Evolutionary conservation across 2,888 invertebrate species (phyloP).

Genomic region (Agrilus biguttatus): DNA sequence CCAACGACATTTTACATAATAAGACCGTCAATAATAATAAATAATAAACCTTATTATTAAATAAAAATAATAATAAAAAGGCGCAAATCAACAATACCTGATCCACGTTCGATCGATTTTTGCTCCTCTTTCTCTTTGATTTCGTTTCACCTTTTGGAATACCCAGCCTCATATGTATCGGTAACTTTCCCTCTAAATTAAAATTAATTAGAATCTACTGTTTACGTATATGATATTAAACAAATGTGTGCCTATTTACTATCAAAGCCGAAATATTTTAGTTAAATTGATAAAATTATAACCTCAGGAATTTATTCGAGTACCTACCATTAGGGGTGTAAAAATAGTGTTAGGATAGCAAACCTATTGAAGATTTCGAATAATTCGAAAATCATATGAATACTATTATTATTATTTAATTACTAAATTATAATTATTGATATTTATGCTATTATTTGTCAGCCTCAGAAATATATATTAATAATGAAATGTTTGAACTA

Average conservation of each 20-base stretch:
- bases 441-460: too few species aligned
- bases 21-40: conserved; percentile 1
- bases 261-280: too few species aligned
- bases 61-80: conserved; percentile 7
- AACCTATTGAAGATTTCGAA: too few species aligned
- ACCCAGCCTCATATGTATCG: conserved; percentile 29
- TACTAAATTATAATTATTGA: too few species aligned
- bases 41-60: conserved; percentile 2
- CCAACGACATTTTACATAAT: background rate
- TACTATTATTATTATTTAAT: too few species aligned
- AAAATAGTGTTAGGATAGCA: too few species aligned
- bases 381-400: too few species aligned
- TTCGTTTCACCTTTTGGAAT: conserved; percentile 23
- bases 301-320: too few species aligned
- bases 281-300: too few species aligned
- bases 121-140: conserved; percentile 27
- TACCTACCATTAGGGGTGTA: too few species aligned
- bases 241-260: background rate
- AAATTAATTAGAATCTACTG: conserved; percentile 3
- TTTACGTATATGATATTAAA: background rate
- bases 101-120: conserved; percentile 32
- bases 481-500: too few species aligned
- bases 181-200: conserved; percentile 24
- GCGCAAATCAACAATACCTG: conserved; percentile 29
- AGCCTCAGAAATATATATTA: too few species aligned